These are phyloP conservation scores for Cetonia aurata DNA, from an alignment of 2,888 invertebrate species.

Conservation along the genomic window DNA sequence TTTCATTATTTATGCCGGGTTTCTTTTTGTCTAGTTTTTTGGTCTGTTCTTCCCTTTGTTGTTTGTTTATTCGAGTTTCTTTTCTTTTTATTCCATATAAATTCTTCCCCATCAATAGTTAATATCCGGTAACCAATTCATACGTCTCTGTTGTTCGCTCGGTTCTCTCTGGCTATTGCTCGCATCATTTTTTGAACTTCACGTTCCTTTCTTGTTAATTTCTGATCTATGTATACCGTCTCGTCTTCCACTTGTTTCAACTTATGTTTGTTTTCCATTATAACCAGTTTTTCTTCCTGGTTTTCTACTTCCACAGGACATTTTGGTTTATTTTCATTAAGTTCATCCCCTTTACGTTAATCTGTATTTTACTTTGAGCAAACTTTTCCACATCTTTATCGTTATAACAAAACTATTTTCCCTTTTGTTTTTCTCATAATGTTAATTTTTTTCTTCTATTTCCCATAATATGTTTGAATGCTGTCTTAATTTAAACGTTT, in stretches of 20 bases:
- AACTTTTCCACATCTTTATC: constrained; percentile 19
- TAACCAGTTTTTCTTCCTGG: neutral
- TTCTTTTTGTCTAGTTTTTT: neutral
- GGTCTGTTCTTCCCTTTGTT: too few species aligned
- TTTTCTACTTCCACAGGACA: constrained; percentile 2
- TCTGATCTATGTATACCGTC: neutral
- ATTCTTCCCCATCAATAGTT: constrained; percentile 8
- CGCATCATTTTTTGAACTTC: constrained; percentile 5
- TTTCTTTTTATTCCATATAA: constrained; percentile 5
- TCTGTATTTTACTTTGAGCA: neutral
- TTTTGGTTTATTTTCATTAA: neutral
- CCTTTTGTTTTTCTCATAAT: constrained; percentile 2
- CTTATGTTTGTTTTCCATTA: constrained; percentile 4
- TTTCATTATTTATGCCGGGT: neutral
- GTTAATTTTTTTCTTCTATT: neutral
- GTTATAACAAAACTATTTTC: constrained; percentile 9
- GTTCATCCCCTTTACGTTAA: neutral
- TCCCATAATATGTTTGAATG: too few species aligned
- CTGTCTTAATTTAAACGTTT: too few species aligned
- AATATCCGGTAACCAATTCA: neutral
- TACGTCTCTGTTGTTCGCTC: neutral
- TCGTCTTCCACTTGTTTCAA: neutral
- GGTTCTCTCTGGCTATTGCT: neutral
- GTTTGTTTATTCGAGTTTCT: too few species aligned
- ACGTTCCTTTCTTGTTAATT: constrained; percentile 5